phyloP scores from a whole-genome alignment of 2,888 invertebrate species.

The Lasioglossum lativentre region DNA sequence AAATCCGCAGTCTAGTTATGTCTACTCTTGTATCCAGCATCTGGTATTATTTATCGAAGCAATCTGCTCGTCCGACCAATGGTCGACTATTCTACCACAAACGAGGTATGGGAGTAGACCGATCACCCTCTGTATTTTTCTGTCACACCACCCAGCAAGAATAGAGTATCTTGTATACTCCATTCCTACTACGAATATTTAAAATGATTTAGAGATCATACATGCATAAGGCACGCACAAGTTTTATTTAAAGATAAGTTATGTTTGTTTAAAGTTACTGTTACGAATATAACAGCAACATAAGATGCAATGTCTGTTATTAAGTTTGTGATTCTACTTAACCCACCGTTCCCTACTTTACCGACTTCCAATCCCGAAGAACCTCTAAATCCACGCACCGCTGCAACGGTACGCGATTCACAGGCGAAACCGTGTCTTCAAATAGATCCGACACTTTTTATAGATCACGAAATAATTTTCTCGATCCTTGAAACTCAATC shows the following conservation, averaged over 20 bases:
- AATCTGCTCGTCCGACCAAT: conserved; percentile 35
- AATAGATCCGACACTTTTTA: conserved; percentile 33
- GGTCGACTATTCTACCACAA: conserved; percentile 45
- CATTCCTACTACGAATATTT: too few relatives aligned
- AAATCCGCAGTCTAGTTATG: neutral
- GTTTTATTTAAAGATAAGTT: too few relatives aligned
- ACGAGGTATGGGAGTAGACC: too few relatives aligned
- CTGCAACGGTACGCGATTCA: neutral
- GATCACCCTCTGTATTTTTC: too few relatives aligned
- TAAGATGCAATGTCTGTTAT: too few relatives aligned
- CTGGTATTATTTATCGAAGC: conserved; percentile 38
- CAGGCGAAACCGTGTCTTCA: neutral
- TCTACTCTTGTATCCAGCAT: neutral
- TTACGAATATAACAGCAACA: too few relatives aligned
- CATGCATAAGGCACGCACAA: too few relatives aligned
- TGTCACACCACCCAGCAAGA: too few relatives aligned
- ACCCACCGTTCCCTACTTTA: conserved; percentile 40
- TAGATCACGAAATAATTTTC: conserved; percentile 8
- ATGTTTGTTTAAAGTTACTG: too few relatives aligned
- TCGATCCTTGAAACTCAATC: neutral
- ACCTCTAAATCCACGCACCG: neutral
- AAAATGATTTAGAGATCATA: too few relatives aligned
- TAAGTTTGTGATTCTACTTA: conserved; percentile 40
- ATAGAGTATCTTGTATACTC: too few relatives aligned
- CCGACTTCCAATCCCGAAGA: neutral